Evolutionary conservation across 2,797 vertebrate genomes (phyloP), one percentile per base, ranked within the genome.

Genomic region (Chaenodraco wilsoni): DNA sequence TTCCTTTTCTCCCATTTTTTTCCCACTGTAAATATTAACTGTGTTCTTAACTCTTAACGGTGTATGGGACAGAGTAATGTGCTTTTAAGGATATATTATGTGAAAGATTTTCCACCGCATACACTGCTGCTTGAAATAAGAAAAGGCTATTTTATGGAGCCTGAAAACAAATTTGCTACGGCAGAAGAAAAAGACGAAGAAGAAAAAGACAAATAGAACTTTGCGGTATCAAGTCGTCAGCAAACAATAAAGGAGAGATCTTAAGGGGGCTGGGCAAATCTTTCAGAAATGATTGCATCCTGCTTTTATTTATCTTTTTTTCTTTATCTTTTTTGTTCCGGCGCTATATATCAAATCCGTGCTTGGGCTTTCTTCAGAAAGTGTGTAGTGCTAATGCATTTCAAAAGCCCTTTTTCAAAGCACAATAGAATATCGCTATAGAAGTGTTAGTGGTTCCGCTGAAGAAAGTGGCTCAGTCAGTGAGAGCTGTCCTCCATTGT

Each of bases 71-170:
- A 89, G 87, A 92, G 93, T 95, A 95, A 95, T 95, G 93, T 94
- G 93, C 94, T 95, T 95, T 95, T 95, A 95, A 95, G 93, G 93
- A 94, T 94, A 94, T 91, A 94, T 95, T 94, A 94, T 94, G 92
- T 92, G 94, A 91, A 85, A 93, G 92, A 95, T 95, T 95, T 95
- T 95, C 93, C 91, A 91, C 92, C 81, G 87, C 91, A 91, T 92
- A 92, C 88, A 91, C 85, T 86, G 87, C 88, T 73, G 90, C 91
- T 89, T 66, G 87, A 90, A 93, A 94, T 93, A 91, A 94, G 92
- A 94, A 95, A 95, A 94, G 92, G 90, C 90, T 92, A 91, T 95
- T 95, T 95, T 94, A 93, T 94, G 92, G 88, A 88, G 90, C 90
- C 92, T 88, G 88, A 94, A 94, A 95, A 93, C 92, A 93, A 94